These are phyloP conservation scores for Listronotus bonariensis DNA, from an alignment of 1,140 invertebrate species.

Conservation along the genomic window DNA sequence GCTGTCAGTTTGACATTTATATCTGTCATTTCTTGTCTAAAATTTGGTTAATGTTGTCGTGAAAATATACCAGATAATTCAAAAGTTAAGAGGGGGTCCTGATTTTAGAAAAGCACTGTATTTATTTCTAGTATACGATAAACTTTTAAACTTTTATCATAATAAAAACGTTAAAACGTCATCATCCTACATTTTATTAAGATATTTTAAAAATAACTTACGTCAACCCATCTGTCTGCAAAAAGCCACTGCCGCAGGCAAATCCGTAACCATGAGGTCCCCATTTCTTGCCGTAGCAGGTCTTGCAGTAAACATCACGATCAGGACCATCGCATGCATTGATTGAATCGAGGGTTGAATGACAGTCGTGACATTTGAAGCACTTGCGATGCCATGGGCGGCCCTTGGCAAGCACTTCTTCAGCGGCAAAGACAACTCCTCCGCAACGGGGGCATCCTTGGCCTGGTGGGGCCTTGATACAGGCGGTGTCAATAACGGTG, in stretches of 20 bases:
- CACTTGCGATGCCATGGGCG: slow-evolving; percentile 96
- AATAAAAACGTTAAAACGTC: too few species aligned
- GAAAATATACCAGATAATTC: too few species aligned
- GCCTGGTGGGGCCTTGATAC: slow-evolving; percentile 78
- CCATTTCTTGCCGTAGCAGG: slow-evolving; percentile 91
- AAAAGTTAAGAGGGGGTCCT: too few species aligned
- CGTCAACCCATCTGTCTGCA: slow-evolving; percentile 86
- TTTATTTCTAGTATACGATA: too few species aligned
- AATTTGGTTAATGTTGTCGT: too few species aligned
- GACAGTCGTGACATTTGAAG: slow-evolving; percentile 95
- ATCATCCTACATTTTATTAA: too few species aligned
- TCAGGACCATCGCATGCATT: slow-evolving; percentile 91
- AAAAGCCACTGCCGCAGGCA: slow-evolving; percentile 90
- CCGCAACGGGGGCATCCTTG: slow-evolving; percentile 81
- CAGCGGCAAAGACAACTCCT: too few species aligned
- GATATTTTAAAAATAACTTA: slow-evolving; percentile 59
- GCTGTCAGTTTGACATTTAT: too few species aligned
- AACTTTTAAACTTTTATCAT: too few species aligned
- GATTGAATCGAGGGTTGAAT: slow-evolving; percentile 89
- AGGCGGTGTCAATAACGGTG: slow-evolving; percentile 77
- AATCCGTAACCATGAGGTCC: slow-evolving; percentile 95
- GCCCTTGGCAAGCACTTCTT: slow-evolving; percentile 63
- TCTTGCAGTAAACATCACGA: slow-evolving; percentile 90
- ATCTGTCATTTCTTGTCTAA: too few species aligned
- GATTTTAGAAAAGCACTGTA: too few species aligned